These are phyloP conservation scores for Apis dorsata DNA, from an alignment of 1,140 invertebrate genomes.

Conservation along the genomic window DNA sequence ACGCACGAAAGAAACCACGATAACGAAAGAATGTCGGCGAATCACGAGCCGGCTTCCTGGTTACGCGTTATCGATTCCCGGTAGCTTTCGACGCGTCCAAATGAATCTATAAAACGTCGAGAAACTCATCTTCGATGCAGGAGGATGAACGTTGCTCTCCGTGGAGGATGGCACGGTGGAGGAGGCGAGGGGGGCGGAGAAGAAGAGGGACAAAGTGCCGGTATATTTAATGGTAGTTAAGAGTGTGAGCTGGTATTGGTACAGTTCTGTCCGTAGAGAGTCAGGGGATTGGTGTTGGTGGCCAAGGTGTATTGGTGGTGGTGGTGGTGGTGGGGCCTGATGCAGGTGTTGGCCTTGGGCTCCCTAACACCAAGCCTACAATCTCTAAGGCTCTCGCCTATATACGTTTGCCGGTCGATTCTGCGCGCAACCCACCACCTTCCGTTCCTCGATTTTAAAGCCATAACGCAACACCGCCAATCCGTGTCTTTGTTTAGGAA, in stretches of 20 bases:
- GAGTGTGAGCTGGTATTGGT: constrained; percentile 63
- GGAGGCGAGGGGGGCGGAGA: neutral
- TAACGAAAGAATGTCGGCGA: constrained; percentile 20
- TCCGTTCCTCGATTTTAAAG: constrained; percentile 45
- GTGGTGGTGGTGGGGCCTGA: constrained; percentile 63
- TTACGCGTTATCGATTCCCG: constrained; percentile 56
- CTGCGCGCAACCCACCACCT: constrained; percentile 38
- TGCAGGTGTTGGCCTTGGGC: constrained; percentile 78
- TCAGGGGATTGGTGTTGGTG: constrained; percentile 23
- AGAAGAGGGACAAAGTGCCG: constrained; percentile 63
- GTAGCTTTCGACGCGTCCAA: constrained; percentile 45
- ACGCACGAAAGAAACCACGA: neutral
- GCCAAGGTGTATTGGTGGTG: constrained; percentile 33
- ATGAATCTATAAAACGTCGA: constrained; percentile 53
- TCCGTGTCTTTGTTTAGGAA: constrained; percentile 68
- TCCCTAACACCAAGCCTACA: constrained; percentile 75
- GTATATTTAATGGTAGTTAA: constrained; percentile 66
- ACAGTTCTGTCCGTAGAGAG: constrained; percentile 63
- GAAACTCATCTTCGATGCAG: constrained; percentile 21
- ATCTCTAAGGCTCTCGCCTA: constrained; percentile 70
- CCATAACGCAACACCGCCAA: constrained; percentile 65
- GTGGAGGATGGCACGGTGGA: neutral
- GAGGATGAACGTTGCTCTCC: constrained; percentile 7
- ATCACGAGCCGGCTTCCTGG: constrained; percentile 36
- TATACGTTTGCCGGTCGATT: constrained; percentile 56